These are phyloP conservation scores for Chloromyia formosa DNA, from an alignment of 2,888 invertebrate species.

Conservation along the genomic window DNA sequence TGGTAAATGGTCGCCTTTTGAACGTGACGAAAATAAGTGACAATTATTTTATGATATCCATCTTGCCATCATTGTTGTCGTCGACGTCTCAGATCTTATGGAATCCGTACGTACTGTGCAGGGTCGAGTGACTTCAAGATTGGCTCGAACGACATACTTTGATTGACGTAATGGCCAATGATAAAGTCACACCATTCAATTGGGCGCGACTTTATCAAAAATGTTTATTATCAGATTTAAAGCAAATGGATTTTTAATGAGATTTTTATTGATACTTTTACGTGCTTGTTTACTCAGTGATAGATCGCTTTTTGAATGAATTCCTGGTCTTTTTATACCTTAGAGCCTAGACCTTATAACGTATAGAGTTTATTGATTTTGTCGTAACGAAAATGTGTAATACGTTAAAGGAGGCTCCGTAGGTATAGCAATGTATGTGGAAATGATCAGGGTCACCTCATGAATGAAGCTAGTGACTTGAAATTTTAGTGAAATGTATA, in stretches of 20 bases:
- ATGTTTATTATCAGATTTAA: slow-evolving; percentile 4
- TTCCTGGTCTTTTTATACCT: too few relatives aligned
- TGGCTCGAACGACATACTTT: slow-evolving; percentile 2
- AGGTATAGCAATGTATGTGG: too few relatives aligned
- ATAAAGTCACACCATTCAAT: slow-evolving; percentile 18
- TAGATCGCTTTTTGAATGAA: slow-evolving; percentile 27
- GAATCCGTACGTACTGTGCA: background rate
- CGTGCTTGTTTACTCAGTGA: slow-evolving; percentile 20
- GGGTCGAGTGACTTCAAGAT: background rate
- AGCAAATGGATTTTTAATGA: slow-evolving; percentile 42
- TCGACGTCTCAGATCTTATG: background rate
- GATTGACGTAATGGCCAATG: slow-evolving; percentile 25
- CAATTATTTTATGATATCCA: slow-evolving; percentile 35
- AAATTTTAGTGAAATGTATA: too few relatives aligned
- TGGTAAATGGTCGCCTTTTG: background rate
- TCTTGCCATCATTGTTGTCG: background rate
- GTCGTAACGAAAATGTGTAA: too few relatives aligned
- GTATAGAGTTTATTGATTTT: too few relatives aligned
- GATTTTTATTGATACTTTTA: slow-evolving; percentile 41
- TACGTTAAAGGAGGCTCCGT: too few relatives aligned
- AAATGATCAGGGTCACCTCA: too few relatives aligned
- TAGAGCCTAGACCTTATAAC: too few relatives aligned
- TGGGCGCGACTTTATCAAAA: slow-evolving; percentile 17
- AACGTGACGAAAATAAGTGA: slow-evolving; percentile 30
- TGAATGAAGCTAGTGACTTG: too few relatives aligned